These are phyloP conservation scores for Chelmon rostratus DNA, from an alignment of 2,797 vertebrate genomes.

Conservation along the genomic window DNA sequence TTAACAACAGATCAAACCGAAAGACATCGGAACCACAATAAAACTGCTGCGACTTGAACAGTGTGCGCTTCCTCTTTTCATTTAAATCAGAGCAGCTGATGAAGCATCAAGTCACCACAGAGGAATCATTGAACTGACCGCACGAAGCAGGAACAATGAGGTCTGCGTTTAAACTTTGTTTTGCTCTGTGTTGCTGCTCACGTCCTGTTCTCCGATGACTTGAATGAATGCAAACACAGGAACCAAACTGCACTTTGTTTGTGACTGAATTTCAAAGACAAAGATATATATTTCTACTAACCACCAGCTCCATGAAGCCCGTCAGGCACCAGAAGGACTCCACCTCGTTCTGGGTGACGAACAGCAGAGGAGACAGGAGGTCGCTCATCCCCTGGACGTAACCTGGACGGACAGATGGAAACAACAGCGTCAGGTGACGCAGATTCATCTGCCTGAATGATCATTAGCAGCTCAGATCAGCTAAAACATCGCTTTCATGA, in stretches of 20 bases:
- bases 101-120: not conserved
- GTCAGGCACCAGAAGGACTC: slow-evolving; percentile 96
- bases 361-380: slow-evolving; percentile 92
- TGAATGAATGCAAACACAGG: not conserved
- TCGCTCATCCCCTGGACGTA: slow-evolving; percentile 97
- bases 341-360: slow-evolving; percentile 93
- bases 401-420: slow-evolving; percentile 75
- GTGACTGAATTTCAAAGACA: not conserved
- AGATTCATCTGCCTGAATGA: not conserved
- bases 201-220: not conserved
- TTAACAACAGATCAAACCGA: not conserved
- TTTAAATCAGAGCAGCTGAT: not conserved
- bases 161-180: not conserved
- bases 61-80: not conserved
- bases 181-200: not conserved
- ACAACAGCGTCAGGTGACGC: not conserved
- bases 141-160: not conserved
- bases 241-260: not conserved
- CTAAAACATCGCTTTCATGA: not conserved
- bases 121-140: not conserved
- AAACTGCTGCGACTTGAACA: not conserved
- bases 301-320: slow-evolving; percentile 94
- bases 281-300: slow-evolving; percentile 67
- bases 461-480: not conserved
- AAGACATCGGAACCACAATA: not conserved